Conservation (phyloP, 2,797 vertebrate genomes). For the Alouatta caraya region DNA sequence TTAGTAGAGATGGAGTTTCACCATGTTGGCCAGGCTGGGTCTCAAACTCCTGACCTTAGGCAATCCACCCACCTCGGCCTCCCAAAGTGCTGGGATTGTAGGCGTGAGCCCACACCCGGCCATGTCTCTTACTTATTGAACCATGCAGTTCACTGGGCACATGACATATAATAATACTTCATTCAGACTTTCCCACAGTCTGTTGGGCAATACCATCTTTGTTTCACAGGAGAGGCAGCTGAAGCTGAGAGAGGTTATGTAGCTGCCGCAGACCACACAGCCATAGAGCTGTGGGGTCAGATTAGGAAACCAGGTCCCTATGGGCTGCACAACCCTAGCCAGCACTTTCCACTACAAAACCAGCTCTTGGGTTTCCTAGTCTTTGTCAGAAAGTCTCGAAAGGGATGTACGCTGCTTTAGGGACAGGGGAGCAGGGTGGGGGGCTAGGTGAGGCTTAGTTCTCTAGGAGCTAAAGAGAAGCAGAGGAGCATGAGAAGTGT, state of each 20-base stretch:
- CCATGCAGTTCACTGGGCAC: not conserved
- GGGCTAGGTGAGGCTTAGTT: not conserved
- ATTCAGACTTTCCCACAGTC: not conserved
- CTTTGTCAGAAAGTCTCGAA: not conserved
- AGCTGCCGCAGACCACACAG: not conserved
- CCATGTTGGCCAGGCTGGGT: not conserved
- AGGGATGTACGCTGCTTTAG: not conserved
- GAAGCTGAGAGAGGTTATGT: not conserved
- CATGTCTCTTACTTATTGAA: not conserved
- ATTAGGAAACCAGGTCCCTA: not conserved
- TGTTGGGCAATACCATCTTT: not conserved
- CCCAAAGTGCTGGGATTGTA: not conserved
- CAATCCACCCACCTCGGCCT: not conserved
- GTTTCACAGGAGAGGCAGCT: not conserved
- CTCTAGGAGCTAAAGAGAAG: not conserved
- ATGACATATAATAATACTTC: not conserved
- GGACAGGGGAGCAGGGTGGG: not conserved
- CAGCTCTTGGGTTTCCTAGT: not conserved
- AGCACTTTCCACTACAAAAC: not conserved
- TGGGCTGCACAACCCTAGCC: not conserved
- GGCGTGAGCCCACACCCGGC: too few species aligned
- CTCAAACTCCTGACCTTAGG: not conserved
- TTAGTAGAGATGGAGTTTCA: not conserved
- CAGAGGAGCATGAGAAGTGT: not conserved
- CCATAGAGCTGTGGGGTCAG: not conserved